These are phyloP conservation scores for Temnopleurus reevesii DNA, from an alignment of 53 echinoderm and acorn worm species.

Conservation along the genomic window DNA sequence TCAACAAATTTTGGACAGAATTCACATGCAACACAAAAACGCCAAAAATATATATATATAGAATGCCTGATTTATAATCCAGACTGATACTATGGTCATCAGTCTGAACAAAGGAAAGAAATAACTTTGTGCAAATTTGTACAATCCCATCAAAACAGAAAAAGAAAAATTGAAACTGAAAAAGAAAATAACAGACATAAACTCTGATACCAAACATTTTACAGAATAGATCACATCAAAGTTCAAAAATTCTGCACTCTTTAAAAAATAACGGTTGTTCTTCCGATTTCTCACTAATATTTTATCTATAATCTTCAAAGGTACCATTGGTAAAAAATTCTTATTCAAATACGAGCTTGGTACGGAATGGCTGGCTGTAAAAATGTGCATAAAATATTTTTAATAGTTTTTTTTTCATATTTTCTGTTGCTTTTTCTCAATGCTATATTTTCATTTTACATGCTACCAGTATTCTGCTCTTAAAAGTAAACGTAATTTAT, in stretches of 20 bases:
- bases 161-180: slow-evolving; percentile 45
- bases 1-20: slow-evolving; percentile 37
- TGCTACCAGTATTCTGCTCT: slow-evolving; percentile 51
- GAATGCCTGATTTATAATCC: slow-evolving; percentile 25
- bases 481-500: slow-evolving; percentile 43
- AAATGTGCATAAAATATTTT: slow-evolving; percentile 49
- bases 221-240: slow-evolving; percentile 53
- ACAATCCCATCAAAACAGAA: slow-evolving; percentile 59
- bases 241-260: slow-evolving; percentile 56
- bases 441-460: slow-evolving; percentile 53
- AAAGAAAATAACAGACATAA: slow-evolving; percentile 35
- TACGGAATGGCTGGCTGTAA: slow-evolving; percentile 47
- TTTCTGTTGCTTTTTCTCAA: slow-evolving; percentile 41
- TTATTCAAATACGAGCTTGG: slow-evolving; percentile 54
- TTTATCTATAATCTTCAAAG: slow-evolving; percentile 57
- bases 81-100: background rate
- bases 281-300: slow-evolving; percentile 41
- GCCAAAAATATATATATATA: slow-evolving; percentile 38
- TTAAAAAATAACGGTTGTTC: slow-evolving; percentile 56
- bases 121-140: slow-evolving; percentile 55
- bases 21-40: slow-evolving; percentile 45
- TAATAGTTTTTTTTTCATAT: slow-evolving; percentile 36
- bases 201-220: slow-evolving; percentile 50
- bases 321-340: slow-evolving; percentile 58
- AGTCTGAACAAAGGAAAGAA: background rate